These are phyloP conservation scores for Epinephelus malabaricus DNA, from an alignment of 2,797 vertebrate species.

Conservation along the genomic window DNA sequence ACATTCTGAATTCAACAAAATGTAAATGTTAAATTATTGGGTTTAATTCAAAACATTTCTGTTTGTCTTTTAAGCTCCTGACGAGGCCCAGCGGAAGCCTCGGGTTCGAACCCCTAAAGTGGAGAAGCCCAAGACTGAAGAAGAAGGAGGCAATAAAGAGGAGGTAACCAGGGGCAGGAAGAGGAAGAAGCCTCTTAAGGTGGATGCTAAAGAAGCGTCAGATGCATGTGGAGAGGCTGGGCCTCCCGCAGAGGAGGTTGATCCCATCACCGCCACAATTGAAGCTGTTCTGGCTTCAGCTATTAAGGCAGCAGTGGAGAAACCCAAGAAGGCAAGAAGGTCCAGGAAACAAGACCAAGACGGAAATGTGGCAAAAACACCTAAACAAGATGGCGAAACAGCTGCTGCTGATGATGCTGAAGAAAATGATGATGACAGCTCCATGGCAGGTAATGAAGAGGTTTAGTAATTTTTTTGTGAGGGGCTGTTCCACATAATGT, in stretches of 20 bases:
- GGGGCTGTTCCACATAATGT: neutral
- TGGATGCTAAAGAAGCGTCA: constrained; percentile 54
- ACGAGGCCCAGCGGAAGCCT: constrained; percentile 66
- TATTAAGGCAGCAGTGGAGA: constrained; percentile 42
- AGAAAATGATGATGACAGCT: constrained; percentile 80
- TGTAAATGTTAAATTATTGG: neutral
- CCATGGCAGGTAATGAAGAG: constrained; percentile 75
- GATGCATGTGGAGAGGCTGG: constrained; percentile 41
- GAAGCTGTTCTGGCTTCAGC: constrained; percentile 72
- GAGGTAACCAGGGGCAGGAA: constrained; percentile 65
- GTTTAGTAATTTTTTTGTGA: neutral
- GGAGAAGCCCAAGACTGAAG: constrained; percentile 55
- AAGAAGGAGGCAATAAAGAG: constrained; percentile 50
- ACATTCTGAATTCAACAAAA: neutral
- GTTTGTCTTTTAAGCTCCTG: constrained; percentile 46
- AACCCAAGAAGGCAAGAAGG: constrained; percentile 80
- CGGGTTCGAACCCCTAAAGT: constrained; percentile 73
- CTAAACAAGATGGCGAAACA: constrained; percentile 68
- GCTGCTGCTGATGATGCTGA: constrained; percentile 70
- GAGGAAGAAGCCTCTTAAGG: constrained; percentile 75
- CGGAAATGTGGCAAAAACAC: constrained; percentile 51
- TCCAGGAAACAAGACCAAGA: constrained; percentile 76
- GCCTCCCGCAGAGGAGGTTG: constrained; percentile 57
- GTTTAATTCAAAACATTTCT: neutral
- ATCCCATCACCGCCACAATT: constrained; percentile 74